A percentile compares a stretch with the other conserved stretches of the same genome.
phyloP scores from a whole-genome alignment of 2,797 vertebrate species.

The Toxotes lorentzi region DNA sequence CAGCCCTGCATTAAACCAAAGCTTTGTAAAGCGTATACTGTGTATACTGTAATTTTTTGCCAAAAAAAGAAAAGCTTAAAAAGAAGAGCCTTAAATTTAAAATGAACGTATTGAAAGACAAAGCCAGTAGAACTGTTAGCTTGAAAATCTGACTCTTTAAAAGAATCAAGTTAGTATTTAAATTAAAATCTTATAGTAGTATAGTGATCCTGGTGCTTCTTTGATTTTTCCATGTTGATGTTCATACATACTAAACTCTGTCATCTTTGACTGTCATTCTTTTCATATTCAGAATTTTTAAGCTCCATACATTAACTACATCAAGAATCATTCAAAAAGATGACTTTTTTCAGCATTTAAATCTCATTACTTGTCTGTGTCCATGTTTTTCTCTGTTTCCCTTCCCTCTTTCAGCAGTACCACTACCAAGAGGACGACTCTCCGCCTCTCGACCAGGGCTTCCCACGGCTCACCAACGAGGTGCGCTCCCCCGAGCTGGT shows the following conservation, averaged over 20 bases:
- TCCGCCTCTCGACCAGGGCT: constrained; percentile 90
- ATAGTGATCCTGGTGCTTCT: not conserved
- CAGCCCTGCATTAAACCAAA: no score
- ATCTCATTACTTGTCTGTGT: not conserved
- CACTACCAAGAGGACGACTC: constrained; percentile 96
- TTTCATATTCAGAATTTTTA: not conserved
- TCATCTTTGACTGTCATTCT: not conserved
- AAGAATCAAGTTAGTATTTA: not conserved
- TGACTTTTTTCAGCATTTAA: not conserved
- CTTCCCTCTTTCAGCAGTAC: constrained; percentile 86
- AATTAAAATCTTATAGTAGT: not conserved
- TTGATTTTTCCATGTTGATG: not conserved
- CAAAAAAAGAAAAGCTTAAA: no score
- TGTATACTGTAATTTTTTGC: no score
- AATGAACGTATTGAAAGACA: no score
- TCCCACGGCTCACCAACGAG: constrained; percentile 93
- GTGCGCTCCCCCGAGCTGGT: constrained; percentile 94
- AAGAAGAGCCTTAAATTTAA: no score
- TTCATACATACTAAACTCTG: not conserved
- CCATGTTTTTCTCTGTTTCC: not conserved
- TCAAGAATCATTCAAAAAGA: not conserved
- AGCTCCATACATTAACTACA: not conserved
- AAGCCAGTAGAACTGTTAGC: no score
- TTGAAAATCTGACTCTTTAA: not conserved
- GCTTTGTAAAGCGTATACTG: not conserved